Base-by-base conservation (phyloP, 2,888 invertebrate species). In the Diploptera punctata region DNA sequence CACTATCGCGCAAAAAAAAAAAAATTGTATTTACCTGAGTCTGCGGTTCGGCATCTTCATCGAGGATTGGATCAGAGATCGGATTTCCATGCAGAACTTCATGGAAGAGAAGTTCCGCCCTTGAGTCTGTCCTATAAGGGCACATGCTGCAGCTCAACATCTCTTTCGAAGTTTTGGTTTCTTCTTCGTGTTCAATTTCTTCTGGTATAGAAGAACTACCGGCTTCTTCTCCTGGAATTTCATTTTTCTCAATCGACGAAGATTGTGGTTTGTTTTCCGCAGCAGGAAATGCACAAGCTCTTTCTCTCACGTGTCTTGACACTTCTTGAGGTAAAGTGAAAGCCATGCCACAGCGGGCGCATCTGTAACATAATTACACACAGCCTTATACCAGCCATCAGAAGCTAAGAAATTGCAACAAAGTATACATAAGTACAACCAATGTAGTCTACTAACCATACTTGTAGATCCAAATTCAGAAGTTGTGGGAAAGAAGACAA, bases 261-360 rank as follows among this genome's bases (percentile, higher is more conserved):
- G 54, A 21, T 3, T 38, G 24, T 16, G n/a, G 18, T 7, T 24
- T n/a, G 9, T 26, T 43, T 33, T 68, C 43, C 29, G n/a, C 33
- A 7, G 49, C 26, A 77, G 75, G 54, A 75, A 86, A 86, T 44
- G 83, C 84, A 80, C 88, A 92, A 2, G 86, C 84, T 74, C 88
- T 89, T 74, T 85, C 84, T 72, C 89, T 84, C n/a, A 90, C 85
- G 79, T 94, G 94, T 13, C 88, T 87, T 0, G 91, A 88, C 13
- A 94, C 87, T 79, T 93, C 93, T 84, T 94, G 93, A 1, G 91
- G 86, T 0, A 92, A 83, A 0, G 88, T 86, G 79, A 94, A 93
- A 13, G 85, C 83, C 80, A 86, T 83, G 0, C 92, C 93, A 78
- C 94, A 94, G 77, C 87, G 87, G 0, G 90, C 87, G 79, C 94